phyloP scores from a whole-genome alignment of 1,140 invertebrate species.

The Zaprionus nigranus region DNA sequence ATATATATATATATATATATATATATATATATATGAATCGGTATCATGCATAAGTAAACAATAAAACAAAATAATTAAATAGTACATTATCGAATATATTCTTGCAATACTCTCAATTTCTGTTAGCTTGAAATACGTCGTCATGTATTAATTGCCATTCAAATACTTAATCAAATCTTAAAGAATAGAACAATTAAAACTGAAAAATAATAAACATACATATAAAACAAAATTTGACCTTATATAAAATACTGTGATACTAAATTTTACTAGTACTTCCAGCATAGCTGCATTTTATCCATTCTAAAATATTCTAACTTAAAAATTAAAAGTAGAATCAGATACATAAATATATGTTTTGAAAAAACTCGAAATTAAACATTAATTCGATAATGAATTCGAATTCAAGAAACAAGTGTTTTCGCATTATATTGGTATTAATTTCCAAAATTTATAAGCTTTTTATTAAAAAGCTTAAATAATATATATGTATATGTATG shows the following conservation, averaged over 20 bases:
- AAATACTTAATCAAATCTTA: slow-evolving; percentile 22
- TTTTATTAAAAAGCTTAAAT: not conserved
- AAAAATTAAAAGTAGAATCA: slow-evolving; percentile 17
- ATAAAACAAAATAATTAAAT: not conserved
- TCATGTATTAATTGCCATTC: slow-evolving; percentile 29
- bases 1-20: too few relatives aligned
- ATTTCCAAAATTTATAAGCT: not conserved
- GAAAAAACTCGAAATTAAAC: slow-evolving; percentile 28
- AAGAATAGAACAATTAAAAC: slow-evolving; percentile 19
- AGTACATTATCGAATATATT: not conserved
- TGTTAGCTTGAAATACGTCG: slow-evolving; percentile 6
- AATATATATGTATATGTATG: too few relatives aligned
- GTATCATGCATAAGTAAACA: slow-evolving; percentile 1
- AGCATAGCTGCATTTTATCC: slow-evolving; percentile 85
- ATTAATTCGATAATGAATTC: not conserved
- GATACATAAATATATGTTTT: slow-evolving; percentile 33
- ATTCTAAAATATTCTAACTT: slow-evolving; percentile 84
- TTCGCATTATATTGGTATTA: not conserved
- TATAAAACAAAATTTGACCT: slow-evolving; percentile 77
- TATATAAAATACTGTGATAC: slow-evolving; percentile 85
- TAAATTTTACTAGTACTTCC: slow-evolving; percentile 85
- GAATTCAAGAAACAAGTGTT: not conserved
- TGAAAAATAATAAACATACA: slow-evolving; percentile 52
- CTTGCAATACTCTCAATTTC: slow-evolving; percentile 7
- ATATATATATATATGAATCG: not conserved